Conservation (phyloP, 1,140 invertebrate species). For the Harpegnathos saltator region DNA sequence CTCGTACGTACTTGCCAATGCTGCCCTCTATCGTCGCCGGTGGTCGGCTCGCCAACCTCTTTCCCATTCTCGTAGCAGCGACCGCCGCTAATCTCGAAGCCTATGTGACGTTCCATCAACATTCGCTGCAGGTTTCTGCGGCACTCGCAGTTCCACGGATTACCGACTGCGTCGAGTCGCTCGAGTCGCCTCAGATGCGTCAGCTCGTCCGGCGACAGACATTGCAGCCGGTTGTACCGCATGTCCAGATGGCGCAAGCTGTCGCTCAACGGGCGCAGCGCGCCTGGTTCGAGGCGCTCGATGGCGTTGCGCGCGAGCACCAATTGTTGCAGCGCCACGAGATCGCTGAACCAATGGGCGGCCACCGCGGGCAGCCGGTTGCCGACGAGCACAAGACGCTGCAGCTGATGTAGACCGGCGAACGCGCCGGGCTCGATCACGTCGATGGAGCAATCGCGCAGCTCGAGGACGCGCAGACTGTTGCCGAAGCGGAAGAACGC, state of each 20-base stretch:
- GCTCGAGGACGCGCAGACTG: conserved; percentile 72
- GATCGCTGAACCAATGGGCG: conserved; percentile 74
- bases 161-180: conserved; percentile 67
- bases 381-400: conserved; percentile 70
- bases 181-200: conserved; percentile 62
- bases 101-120: conserved; percentile 62
- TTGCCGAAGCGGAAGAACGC: conserved; percentile 79
- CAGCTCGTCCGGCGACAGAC: conserved; percentile 65
- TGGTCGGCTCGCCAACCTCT: conserved; percentile 13
- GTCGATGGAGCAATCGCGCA: conserved; percentile 68
- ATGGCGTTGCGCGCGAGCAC: conserved; percentile 70
- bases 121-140: conserved; percentile 59
- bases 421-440: conserved; percentile 75
- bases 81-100: conserved; percentile 71
- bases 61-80: conserved; percentile 57
- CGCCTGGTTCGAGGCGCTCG: conserved; percentile 64
- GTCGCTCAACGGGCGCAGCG: conserved; percentile 57
- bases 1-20: conserved; percentile 16
- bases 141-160: conserved; percentile 76
- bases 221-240: conserved; percentile 67
- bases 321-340: conserved; percentile 71
- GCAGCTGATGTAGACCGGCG: conserved; percentile 75
- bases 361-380: conserved; percentile 64
- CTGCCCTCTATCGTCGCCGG: background rate
- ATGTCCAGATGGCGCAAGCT: conserved; percentile 70